Conservation (phyloP, 2,888 invertebrate genomes). For the Meliscaeva auricollis region DNA sequence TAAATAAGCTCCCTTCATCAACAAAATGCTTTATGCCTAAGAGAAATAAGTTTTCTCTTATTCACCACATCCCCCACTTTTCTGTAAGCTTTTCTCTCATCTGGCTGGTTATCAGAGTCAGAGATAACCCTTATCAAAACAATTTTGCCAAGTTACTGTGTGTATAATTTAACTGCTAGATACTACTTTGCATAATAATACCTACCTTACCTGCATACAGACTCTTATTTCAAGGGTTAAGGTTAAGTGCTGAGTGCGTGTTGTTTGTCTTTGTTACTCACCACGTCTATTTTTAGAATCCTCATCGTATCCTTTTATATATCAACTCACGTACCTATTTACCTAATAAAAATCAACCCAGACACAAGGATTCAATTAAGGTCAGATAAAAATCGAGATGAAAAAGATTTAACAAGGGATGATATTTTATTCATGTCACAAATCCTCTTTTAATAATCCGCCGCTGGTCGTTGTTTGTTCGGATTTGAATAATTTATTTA, state of each 20-base stretch:
- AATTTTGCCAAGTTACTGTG: background rate
- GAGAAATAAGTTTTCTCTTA: slow-evolving; percentile 2
- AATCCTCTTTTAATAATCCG: background rate
- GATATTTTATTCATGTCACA: background rate
- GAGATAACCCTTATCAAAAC: slow-evolving; percentile 39
- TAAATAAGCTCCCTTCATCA: background rate
- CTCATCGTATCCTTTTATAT: slow-evolving; percentile 5
- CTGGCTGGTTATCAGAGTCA: slow-evolving; percentile 37
- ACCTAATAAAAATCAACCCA: background rate
- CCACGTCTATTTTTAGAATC: slow-evolving; percentile 66
- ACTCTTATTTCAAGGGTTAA: slow-evolving; percentile 25
- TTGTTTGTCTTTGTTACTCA: slow-evolving; percentile 23
- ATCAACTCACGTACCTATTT: background rate
- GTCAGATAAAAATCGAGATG: background rate
- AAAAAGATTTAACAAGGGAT: background rate
- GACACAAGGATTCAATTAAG: slow-evolving; percentile 8
- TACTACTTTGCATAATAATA: slow-evolving; percentile 18
- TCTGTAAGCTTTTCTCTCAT: slow-evolving; percentile 21
- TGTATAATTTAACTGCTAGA: background rate
- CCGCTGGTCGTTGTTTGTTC: background rate
- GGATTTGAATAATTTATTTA: background rate
- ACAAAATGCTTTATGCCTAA: background rate
- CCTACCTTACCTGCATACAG: background rate
- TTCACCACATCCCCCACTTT: slow-evolving; percentile 45
- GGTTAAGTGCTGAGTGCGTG: slow-evolving; percentile 5